Evolutionary conservation across 2,888 invertebrate species (phyloP).

Genomic region (Ramazzottius varieornatus): DNA sequence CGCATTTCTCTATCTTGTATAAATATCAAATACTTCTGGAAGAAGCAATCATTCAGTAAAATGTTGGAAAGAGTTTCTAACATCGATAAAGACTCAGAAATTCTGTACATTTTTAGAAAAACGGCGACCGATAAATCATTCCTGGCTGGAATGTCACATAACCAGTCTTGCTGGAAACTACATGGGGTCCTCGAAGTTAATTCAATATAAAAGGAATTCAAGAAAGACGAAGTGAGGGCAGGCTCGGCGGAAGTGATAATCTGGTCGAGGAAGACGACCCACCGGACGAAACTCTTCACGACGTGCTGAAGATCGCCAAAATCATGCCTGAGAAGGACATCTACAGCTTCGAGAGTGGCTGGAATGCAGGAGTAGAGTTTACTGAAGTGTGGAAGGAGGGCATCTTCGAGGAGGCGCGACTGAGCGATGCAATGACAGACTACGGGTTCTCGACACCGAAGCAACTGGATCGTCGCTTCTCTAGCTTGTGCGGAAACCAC

Average conservation of each 20-base stretch:
- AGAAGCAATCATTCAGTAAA: not conserved
- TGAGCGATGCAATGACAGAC: not conserved
- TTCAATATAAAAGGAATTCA: not conserved
- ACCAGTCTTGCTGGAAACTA: not conserved
- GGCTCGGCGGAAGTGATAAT: not conserved
- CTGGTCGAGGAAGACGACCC: not conserved
- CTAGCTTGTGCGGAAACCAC: not conserved
- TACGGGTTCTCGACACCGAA: not conserved
- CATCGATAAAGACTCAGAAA: not conserved
- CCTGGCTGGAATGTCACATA: not conserved
- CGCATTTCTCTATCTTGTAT: not conserved
- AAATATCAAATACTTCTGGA: not conserved
- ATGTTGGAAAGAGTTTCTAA: not conserved
- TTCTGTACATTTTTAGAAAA: not conserved
- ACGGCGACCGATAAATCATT: not conserved
- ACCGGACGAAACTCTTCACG: not conserved
- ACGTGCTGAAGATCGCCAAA: not conserved
- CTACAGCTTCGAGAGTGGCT: not conserved
- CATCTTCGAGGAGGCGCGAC: not conserved
- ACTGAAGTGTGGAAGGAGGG: not conserved
- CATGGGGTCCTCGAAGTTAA: not conserved
- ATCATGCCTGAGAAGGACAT: not conserved
- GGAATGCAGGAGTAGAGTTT: not conserved
- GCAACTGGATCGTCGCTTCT: not conserved
- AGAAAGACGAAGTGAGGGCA: not conserved